Base-by-base conservation (phyloP, 1,140 invertebrate genomes). In the Bombus huntii region DNA sequence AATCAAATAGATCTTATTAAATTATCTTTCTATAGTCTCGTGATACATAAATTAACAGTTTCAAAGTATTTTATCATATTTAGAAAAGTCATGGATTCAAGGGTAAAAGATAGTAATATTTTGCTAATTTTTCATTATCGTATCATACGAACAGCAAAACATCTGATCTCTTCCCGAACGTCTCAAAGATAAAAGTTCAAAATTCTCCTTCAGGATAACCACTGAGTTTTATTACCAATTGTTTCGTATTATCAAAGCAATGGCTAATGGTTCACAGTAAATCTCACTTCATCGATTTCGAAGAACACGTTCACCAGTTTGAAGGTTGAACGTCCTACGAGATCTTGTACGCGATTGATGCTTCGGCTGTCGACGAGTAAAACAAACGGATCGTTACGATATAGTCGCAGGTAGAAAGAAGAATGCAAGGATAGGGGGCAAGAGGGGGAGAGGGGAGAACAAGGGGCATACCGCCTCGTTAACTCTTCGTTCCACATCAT, bases 401-500 rank as follows among this genome's bases (percentile, higher is more conserved):
- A 87, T 89, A 75, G 89, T 78, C 81, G 85, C 81, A 84, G 77
- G 42, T 66, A 84, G 77, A 31, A 73, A 83, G 44, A 80, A 78
- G 88, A 70, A 47, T 86, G 28, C 31, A 18, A 5, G 71, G 47
- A 3, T 37, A 53, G 44, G 34, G 47, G 22, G 78, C 47, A 66
- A 53, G 42, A 74, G 31, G 75, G 22, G 28, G 42, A 72, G 68
- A 65, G 81, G 18, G 47, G 31, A 76, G 72, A 83, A 87, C 81
- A 83, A 87, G 87, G 71, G 81, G 88, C 81, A 81, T 75, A 85
- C 85, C 87, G 90, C 81, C 91, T 92, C 89, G 91, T 92, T 92
- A 92, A 89, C 90, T 86, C 87, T 70, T 89, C 90, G 91, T 91
- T 91, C 90, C 91, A 86, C 91, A 85, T 92, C 89, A 89, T 92